Evolutionary conservation across 2,797 vertebrate species (phyloP).

Genomic region (Apodemus agrarius): DNA sequence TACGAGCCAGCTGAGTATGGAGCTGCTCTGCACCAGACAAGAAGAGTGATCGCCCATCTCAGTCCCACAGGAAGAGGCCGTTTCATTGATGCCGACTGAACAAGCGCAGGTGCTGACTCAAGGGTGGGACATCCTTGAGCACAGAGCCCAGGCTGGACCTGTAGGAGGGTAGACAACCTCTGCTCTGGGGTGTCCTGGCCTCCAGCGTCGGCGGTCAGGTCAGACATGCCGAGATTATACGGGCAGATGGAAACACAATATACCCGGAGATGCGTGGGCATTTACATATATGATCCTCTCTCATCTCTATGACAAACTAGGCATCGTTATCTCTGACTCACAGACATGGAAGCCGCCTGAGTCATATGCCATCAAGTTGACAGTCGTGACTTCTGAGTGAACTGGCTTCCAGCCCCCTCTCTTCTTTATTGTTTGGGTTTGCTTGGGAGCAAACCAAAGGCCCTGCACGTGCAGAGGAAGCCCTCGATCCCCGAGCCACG

Average conservation of each 20-base stretch:
- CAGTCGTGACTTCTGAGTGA: neutral
- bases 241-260: neutral
- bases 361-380: neutral
- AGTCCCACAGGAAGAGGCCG: neutral
- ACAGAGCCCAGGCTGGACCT: neutral
- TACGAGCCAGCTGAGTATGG: rapidly evolving
- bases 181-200: neutral
- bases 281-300: neutral
- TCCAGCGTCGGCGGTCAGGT: neutral
- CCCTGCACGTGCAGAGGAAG: neutral
- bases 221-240: neutral
- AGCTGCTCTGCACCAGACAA: neutral
- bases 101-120: rapidly evolving
- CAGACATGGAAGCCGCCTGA: neutral
- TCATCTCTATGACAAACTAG: neutral
- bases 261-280: neutral
- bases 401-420: neutral
- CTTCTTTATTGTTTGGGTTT: neutral
- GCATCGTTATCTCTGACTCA: neutral
- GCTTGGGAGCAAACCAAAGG: neutral
- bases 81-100: neutral
- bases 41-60: neutral
- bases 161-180: neutral
- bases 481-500: neutral
- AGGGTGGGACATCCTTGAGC: neutral